Conservation (phyloP, 2,113 vertebrate genomes). For the Sander vitreus region DNA sequence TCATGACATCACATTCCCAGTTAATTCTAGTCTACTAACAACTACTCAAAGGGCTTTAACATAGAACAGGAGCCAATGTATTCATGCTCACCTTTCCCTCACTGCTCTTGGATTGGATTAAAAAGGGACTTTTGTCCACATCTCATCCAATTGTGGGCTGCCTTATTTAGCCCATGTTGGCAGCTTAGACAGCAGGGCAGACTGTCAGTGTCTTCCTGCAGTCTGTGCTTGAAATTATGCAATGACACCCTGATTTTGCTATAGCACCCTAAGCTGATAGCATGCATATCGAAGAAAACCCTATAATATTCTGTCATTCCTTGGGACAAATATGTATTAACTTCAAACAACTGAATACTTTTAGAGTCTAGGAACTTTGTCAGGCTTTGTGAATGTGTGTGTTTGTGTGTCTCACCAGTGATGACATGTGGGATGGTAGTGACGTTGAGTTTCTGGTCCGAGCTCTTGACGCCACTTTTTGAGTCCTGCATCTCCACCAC, state of each 20-base stretch:
- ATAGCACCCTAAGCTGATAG: not conserved
- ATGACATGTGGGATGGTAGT: conserved; percentile 90
- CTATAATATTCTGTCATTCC: not conserved
- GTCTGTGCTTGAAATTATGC: not conserved
- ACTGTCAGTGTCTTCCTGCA: not conserved
- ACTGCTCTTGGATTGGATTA: conserved; percentile 65
- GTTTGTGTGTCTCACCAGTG: conserved; percentile 82
- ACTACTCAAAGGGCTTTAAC: too few species aligned
- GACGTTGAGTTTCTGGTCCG: conserved; percentile 88
- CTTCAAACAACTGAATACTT: not conserved
- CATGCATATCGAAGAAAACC: not conserved
- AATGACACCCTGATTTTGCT: not conserved
- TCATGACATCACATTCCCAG: not conserved
- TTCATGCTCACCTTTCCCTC: conserved; percentile 18
- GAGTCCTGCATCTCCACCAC: conserved; percentile 95
- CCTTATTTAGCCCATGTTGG: conserved; percentile 75
- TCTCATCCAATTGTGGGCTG: conserved; percentile 77
- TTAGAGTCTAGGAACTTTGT: not conserved
- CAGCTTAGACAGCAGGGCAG: conserved; percentile 60
- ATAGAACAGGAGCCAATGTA: too few species aligned
- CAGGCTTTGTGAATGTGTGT: conserved; percentile 3
- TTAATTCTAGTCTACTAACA: too few species aligned
- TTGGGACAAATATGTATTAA: not conserved
- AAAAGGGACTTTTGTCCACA: conserved; percentile 58
- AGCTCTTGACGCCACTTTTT: conserved; percentile 86